Percentiles rank a stretch among this genome's conserved stretches.
Conservation (phyloP, 2,888 invertebrate genomes). For the Muscina levida region DNA sequence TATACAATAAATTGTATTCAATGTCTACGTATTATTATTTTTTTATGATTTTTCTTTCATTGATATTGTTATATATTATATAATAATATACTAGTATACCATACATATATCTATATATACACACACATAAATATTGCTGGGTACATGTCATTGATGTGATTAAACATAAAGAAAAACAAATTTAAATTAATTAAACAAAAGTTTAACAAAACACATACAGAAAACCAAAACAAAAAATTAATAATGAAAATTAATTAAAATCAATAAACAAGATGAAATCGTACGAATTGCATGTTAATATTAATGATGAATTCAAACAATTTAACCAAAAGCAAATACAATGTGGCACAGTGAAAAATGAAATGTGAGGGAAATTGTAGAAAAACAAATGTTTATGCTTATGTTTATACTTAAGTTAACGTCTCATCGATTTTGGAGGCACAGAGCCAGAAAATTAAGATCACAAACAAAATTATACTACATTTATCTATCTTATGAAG, state of each 20-base stretch:
- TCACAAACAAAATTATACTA: no score
- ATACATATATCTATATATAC: not conserved
- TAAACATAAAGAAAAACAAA: slow-evolving; percentile 38
- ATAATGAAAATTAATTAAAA: slow-evolving; percentile 64
- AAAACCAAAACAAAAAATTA: slow-evolving; percentile 31
- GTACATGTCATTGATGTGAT: slow-evolving; percentile 73
- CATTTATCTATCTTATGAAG: no score
- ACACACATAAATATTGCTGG: slow-evolving; percentile 67
- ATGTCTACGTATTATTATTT: slow-evolving; percentile 64
- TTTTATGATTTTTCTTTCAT: slow-evolving; percentile 63
- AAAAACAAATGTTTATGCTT: no score
- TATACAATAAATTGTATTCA: slow-evolving; percentile 45
- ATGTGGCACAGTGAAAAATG: slow-evolving; percentile 45
- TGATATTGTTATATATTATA: not conserved
- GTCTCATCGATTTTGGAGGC: no score
- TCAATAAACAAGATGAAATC: slow-evolving; percentile 52
- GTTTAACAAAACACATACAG: slow-evolving; percentile 15
- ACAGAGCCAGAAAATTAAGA: no score
- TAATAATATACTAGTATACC: not conserved
- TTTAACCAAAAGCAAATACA: slow-evolving; percentile 38
- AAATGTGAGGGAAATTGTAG: not conserved
- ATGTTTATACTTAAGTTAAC: no score
- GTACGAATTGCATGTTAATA: slow-evolving; percentile 50
- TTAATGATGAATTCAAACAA: slow-evolving; percentile 40
- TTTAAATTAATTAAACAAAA: slow-evolving; percentile 39